Evolutionary conservation across 2,888 invertebrate species (phyloP).

Genomic region (Hyposoter didymator): DNA sequence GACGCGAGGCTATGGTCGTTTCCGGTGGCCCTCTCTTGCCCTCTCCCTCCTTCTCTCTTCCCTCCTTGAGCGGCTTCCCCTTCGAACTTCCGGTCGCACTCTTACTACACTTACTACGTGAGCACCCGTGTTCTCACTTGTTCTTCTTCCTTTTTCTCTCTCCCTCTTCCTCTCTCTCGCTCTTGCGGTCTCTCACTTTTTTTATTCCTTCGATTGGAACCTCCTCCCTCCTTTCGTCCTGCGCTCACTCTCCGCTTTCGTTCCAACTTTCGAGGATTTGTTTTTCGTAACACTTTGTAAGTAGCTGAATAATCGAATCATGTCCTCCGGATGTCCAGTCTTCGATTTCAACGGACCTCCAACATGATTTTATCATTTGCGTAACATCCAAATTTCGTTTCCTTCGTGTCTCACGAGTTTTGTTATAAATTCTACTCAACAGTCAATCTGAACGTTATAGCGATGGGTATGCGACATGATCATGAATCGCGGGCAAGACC

Average conservation of each 20-base stretch:
- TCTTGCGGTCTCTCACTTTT: constrained; percentile 28
- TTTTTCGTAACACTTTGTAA: constrained; percentile 26
- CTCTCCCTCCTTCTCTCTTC: constrained; percentile 45
- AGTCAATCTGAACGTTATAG: background rate
- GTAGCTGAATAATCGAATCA: constrained; percentile 10
- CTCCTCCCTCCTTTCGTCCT: constrained; percentile 32
- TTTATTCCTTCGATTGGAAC: constrained; percentile 1
- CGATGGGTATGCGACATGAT: background rate
- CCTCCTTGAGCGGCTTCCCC: constrained; percentile 74
- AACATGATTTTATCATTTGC: background rate
- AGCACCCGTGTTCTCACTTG: constrained; percentile 60
- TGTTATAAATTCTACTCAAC: background rate
- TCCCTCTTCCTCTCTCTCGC: constrained; percentile 18
- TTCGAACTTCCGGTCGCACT: constrained; percentile 76
- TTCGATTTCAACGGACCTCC: background rate
- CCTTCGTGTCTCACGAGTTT: background rate
- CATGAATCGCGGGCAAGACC: too few relatives aligned
- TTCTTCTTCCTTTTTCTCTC: constrained; percentile 33
- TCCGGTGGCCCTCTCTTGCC: constrained; percentile 76
- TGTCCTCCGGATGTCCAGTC: constrained; percentile 1
- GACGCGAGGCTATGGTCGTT: constrained; percentile 77
- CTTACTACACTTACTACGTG: constrained; percentile 79
- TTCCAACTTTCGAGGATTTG: constrained; percentile 45
- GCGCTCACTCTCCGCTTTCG: constrained; percentile 36
- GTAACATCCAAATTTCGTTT: background rate